These are phyloP conservation scores for Patella pellucida DNA, from an alignment of 2,888 invertebrate genomes.

Conservation along the genomic window DNA sequence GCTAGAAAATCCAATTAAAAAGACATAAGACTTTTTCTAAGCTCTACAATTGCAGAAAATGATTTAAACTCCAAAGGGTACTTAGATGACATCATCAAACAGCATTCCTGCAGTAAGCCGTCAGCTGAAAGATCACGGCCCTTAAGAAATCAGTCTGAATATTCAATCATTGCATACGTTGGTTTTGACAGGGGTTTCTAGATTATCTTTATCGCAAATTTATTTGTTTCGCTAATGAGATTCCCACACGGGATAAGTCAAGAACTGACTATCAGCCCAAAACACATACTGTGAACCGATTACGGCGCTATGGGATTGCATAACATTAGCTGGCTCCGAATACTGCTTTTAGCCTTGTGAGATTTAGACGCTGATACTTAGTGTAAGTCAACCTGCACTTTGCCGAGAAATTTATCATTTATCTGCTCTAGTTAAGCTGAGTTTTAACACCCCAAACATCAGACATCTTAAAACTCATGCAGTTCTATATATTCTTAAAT, in stretches of 20 bases:
- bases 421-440: too few relatives aligned
- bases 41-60: background rate
- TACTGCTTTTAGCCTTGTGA: too few relatives aligned
- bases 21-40: background rate
- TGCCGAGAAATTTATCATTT: too few relatives aligned
- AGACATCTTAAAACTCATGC: too few relatives aligned
- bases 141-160: background rate
- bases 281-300: background rate
- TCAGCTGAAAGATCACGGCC: background rate
- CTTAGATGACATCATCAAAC: slow-evolving; percentile 6
- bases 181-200: background rate
- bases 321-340: too few relatives aligned
- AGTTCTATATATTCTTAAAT: too few relatives aligned
- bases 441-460: too few relatives aligned
- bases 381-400: too few relatives aligned
- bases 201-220: slow-evolving; percentile 4
- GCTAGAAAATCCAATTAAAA: background rate
- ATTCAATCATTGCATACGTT: background rate
- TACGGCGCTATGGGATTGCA: too few relatives aligned
- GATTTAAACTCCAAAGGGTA: background rate
- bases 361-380: too few relatives aligned
- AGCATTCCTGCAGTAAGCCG: background rate
- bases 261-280: background rate
- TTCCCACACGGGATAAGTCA: background rate
- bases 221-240: background rate